phyloP scores from a whole-genome alignment of 2,797 vertebrate genomes.

The Lithobates sylvaticus region DNA sequence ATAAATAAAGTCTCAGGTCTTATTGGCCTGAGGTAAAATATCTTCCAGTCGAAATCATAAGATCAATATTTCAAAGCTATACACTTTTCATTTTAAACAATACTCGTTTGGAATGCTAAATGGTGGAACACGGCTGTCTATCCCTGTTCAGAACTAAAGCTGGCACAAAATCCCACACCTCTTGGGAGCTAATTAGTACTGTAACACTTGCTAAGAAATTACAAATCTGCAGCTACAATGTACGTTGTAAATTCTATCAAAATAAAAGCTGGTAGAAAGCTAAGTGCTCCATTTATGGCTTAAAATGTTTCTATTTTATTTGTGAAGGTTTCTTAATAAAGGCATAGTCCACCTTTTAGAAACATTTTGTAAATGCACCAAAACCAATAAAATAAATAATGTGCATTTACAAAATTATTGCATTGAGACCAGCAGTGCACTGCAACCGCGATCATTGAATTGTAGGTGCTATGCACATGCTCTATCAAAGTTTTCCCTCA shows the following conservation, averaged over 20 bases:
- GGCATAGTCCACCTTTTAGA: too few relatives aligned
- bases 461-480: too few relatives aligned
- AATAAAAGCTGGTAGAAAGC: constrained; percentile 65
- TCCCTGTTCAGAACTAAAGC: constrained; percentile 67
- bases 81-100: constrained; percentile 64
- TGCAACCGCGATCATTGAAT: too few relatives aligned
- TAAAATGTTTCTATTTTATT: constrained; percentile 46
- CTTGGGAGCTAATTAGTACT: constrained; percentile 76
- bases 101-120: constrained; percentile 66
- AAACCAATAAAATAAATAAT: too few relatives aligned
- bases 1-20: constrained; percentile 32
- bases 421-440: too few relatives aligned
- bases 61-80: constrained; percentile 63
- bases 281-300: constrained; percentile 59
- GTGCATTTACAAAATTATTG: too few relatives aligned
- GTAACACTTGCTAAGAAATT: constrained; percentile 64
- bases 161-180: constrained; percentile 68
- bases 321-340: background rate
- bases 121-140: constrained; percentile 58
- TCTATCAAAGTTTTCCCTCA: too few relatives aligned
- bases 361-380: too few relatives aligned
- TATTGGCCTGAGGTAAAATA: constrained; percentile 43
- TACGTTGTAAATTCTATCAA: constrained; percentile 65
- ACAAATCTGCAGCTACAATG: constrained; percentile 63
- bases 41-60: constrained; percentile 30